Evolutionary conservation across 2,888 invertebrate species (phyloP).

Genomic region (Tromatobia lineatoria): DNA sequence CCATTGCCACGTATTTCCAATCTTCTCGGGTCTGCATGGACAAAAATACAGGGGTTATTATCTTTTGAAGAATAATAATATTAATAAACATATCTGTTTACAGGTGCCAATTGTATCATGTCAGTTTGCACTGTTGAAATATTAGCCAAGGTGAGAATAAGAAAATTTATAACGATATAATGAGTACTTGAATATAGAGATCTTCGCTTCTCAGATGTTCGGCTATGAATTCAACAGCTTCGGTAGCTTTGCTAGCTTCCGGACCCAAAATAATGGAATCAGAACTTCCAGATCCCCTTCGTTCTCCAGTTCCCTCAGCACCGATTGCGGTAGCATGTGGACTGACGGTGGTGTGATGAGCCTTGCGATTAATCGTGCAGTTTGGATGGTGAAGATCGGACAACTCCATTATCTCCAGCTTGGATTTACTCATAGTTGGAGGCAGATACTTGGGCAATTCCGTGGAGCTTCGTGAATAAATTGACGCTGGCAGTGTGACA

Average conservation of each 20-base stretch:
- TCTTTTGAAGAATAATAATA: background rate
- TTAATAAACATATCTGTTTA: no score
- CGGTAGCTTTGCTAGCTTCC: constrained; percentile 97
- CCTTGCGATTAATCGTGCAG: constrained; percentile 96
- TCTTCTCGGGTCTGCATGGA: constrained; percentile 96
- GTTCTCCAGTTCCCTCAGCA: constrained; percentile 88
- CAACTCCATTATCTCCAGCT: constrained; percentile 97
- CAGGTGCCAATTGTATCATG: no score
- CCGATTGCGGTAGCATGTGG: constrained; percentile 88
- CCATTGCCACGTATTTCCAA: constrained; percentile 99
- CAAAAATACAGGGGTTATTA: background rate
- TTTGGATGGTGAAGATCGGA: constrained; percentile 98
- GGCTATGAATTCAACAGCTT: constrained; percentile 99
- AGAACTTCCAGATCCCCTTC: constrained; percentile 96
- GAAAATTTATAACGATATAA: background rate
- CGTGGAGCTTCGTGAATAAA: constrained; percentile 92
- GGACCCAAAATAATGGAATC: constrained; percentile 96
- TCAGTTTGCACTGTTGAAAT: no score
- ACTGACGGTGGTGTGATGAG: constrained; percentile 87
- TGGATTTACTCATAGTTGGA: constrained; percentile 84
- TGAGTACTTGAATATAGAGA: constrained; percentile 97
- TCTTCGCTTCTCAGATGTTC: constrained; percentile 99
- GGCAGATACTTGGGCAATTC: constrained; percentile 90
- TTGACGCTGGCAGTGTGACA: constrained; percentile 94
- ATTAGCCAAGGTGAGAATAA: background rate